Evolutionary conservation across 2,797 vertebrate species (phyloP).

Genomic region (Falco concolor): DNA sequence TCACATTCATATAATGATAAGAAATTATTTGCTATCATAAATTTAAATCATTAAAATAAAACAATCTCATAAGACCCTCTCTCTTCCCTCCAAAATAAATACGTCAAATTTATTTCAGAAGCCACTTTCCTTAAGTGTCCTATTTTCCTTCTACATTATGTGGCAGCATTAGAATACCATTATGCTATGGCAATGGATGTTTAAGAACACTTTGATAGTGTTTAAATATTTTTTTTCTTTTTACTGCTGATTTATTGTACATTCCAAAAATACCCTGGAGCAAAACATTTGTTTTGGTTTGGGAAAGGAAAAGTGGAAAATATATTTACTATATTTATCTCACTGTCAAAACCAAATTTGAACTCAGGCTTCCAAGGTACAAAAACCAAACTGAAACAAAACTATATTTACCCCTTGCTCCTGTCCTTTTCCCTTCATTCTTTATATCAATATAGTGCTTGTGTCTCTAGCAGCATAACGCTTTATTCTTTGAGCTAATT

Average conservation of each 20-base stretch:
- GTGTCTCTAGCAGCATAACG: neutral
- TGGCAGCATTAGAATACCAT: conserved; percentile 9
- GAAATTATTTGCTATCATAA: neutral
- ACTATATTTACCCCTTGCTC: neutral
- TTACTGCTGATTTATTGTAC: conserved; percentile 36
- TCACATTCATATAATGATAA: neutral
- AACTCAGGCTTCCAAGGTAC: neutral
- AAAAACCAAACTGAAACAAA: conserved; percentile 4
- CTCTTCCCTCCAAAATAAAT: neutral
- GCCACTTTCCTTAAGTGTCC: conserved; percentile 20
- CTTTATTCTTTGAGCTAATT: neutral
- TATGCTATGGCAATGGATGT: conserved; percentile 22
- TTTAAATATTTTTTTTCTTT: conserved; percentile 37
- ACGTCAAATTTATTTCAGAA: neutral
- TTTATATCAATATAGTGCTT: neutral
- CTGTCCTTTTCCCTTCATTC: neutral
- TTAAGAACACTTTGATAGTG: conserved; percentile 31
- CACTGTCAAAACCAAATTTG: conserved; percentile 34
- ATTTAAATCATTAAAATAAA: neutral
- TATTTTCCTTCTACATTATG: neutral
- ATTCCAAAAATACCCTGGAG: conserved; percentile 37
- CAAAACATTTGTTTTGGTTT: conserved; percentile 48
- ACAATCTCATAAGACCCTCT: neutral
- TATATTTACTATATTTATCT: conserved; percentile 54
- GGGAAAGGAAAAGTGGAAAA: conserved; percentile 24